These are phyloP conservation scores for Syrmaticus mikado DNA, from an alignment of 2,113 vertebrate genomes.

Conservation along the genomic window DNA sequence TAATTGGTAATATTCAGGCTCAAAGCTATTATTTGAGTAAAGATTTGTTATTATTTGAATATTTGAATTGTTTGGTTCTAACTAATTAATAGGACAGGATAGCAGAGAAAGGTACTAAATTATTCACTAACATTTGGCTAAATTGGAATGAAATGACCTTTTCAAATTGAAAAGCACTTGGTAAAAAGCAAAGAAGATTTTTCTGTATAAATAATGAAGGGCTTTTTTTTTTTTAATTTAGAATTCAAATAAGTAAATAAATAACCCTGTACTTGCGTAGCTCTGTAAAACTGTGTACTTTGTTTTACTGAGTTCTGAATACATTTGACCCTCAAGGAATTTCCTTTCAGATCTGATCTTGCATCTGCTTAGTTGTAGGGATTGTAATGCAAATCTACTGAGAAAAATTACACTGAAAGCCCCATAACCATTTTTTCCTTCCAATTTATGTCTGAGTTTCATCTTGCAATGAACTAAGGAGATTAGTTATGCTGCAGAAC, in stretches of 20 bases:
- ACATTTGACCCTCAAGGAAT: background rate
- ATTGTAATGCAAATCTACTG: background rate
- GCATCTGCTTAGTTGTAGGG: background rate
- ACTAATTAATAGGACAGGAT: background rate
- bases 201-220: conserved; percentile 16
- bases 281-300: background rate
- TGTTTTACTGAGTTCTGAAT: background rate
- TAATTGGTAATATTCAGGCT: background rate
- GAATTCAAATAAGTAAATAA: background rate
- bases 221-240: background rate
- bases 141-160: conserved; percentile 11
- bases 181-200: conserved; percentile 34
- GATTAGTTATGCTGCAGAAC: background rate
- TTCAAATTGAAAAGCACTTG: conserved; percentile 2
- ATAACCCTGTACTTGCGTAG: background rate
- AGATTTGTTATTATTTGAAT: conserved; percentile 30
- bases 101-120: conserved; percentile 32
- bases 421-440: background rate
- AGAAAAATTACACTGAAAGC: background rate
- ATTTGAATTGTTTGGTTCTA: background rate
- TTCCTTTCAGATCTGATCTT: background rate
- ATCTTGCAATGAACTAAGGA: background rate
- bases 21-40: background rate
- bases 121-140: conserved; percentile 39
- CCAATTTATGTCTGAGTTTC: background rate